Conservation (phyloP, 2,113 vertebrate species). For the Nesoenas mayeri region DNA sequence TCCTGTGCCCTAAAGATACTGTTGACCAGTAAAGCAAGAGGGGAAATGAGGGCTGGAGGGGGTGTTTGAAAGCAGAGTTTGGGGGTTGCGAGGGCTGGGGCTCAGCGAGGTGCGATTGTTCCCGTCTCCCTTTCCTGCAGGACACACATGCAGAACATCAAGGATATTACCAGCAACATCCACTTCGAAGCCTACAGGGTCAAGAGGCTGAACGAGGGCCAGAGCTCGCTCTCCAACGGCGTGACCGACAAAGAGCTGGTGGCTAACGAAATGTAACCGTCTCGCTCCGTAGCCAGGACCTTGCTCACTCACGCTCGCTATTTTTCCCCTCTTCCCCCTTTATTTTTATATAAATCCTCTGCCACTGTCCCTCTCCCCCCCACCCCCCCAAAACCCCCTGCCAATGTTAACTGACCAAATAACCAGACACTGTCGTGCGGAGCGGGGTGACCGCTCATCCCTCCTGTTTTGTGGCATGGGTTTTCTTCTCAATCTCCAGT, state of each 20-base stretch:
- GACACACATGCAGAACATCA: slow-evolving; percentile 99
- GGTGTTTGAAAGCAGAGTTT: neutral
- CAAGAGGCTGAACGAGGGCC: slow-evolving; percentile 90
- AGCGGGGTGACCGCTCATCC: neutral
- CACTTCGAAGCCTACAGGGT: slow-evolving; percentile 97
- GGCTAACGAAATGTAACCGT: slow-evolving; percentile 88
- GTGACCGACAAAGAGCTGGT: slow-evolving; percentile 80
- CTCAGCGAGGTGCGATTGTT: neutral
- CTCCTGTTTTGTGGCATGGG: neutral
- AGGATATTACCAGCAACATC: slow-evolving; percentile 97
- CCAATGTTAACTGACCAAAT: slow-evolving; percentile 70
- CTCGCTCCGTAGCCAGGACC: slow-evolving; percentile 15
- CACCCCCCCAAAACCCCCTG: neutral
- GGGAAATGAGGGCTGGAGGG: neutral
- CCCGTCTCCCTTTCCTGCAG: slow-evolving; percentile 61
- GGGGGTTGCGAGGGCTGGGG: neutral
- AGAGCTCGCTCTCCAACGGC: slow-evolving; percentile 83
- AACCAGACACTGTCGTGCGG: neutral
- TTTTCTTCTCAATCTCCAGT: neutral
- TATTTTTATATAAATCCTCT: slow-evolving; percentile 68
- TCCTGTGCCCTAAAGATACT: neutral
- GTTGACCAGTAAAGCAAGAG: neutral
- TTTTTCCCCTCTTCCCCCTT: neutral
- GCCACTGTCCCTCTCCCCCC: neutral
- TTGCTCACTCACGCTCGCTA: neutral